Evolutionary conservation across 2,797 vertebrate species (phyloP), one percentile per base, ranked within the genome.

Genomic region (Brachymystax lenok): DNA sequence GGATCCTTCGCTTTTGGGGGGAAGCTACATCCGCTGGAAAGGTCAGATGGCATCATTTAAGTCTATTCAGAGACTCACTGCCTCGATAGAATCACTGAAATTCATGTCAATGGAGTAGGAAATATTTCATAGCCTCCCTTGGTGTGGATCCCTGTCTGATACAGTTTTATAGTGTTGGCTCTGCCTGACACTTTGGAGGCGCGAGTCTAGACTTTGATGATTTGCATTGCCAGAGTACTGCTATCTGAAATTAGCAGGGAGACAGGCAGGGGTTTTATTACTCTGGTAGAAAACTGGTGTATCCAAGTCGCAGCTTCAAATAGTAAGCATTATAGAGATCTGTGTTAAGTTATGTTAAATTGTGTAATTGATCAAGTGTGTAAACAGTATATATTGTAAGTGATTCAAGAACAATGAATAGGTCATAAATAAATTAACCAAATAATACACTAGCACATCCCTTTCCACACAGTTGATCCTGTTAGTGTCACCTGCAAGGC

Each of bases 161-260:
- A 27, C 24, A 21, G 17, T 59, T 19, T 6, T 19, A 8, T 19
- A 17, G 16, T 67, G 66, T 33, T 67, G 30, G 13, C 64, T 16
- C 28, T 79, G 64, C 52, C 74, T 81, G 82, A 76, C 1, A 52
- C 72, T 82, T 81, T 67, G 66, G 66, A 67, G 28, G 80, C 63
- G 24, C 1, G 74, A 80, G 79, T 79, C 77, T 77, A 79, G 78
- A 82, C 72, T 77, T 80, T 76, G 61, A 74, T 83, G 70, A 83
- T 88, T 82, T 85, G 74, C 67, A 85, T 88, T 83, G 80, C 40
- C 79, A 76, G 73, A 71, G 71, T 67, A 28, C 66, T 66, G 33
- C 10, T 73, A 56, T 51, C 80, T 56, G 69, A 80, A 69, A 73
- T 33, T 5, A 81, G 75, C 76, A 30, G 30, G 16, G 28, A 33